Percentiles rank a stretch among this genome's conserved stretches.
Evolutionary conservation across 2,797 vertebrate genomes (phyloP).

Genomic region (Mormyrops boulengeri): DNA sequence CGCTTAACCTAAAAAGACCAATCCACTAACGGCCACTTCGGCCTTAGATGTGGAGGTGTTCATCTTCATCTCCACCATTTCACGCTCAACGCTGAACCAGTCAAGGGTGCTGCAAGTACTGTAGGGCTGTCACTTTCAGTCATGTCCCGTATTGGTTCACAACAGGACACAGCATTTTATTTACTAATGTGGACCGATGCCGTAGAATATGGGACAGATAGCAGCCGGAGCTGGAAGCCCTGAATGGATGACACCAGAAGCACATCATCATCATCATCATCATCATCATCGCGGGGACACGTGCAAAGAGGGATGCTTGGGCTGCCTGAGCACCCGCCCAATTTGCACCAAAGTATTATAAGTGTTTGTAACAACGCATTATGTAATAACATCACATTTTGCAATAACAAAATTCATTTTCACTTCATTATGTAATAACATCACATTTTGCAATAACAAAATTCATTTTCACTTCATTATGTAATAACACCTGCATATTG

Average conservation of each 20-base stretch:
- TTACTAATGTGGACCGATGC: not conserved
- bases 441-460: not conserved
- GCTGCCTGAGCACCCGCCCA: not conserved
- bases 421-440: not conserved
- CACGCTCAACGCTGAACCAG: not conserved
- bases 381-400: not conserved
- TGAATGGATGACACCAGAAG: not conserved
- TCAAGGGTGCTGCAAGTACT: not conserved
- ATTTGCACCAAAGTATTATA: not conserved
- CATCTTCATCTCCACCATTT: not conserved
- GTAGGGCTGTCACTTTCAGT: not conserved
- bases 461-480: not conserved
- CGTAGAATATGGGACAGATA: not conserved
- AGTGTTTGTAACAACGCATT: not conserved
- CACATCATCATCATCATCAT: not conserved
- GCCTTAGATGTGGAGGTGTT: not conserved
- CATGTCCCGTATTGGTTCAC: not conserved
- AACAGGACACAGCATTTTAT: not conserved
- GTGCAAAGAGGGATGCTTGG: not conserved
- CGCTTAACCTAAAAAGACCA: not conserved
- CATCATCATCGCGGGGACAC: not conserved
- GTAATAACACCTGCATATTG: not conserved
- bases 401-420: not conserved
- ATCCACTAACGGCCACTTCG: not conserved
- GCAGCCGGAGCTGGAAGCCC: not conserved